phyloP scores from a whole-genome alignment of 2,888 invertebrate genomes.

The Allacma fusca region DNA sequence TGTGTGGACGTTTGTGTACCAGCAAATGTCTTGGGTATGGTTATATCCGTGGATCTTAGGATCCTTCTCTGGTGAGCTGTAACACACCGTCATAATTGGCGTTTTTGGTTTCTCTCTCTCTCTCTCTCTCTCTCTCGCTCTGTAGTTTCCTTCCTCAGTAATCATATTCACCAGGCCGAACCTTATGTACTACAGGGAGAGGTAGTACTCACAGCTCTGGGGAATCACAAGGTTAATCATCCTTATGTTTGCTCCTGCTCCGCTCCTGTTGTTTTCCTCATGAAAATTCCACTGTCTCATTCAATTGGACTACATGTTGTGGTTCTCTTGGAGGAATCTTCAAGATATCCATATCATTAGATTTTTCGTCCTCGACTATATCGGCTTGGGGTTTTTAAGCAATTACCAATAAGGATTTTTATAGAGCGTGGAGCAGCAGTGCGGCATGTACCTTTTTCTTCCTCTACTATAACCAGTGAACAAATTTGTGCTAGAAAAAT shows the following conservation, averaged over 20 bases:
- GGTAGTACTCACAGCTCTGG: not conserved
- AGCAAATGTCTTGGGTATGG: too few species aligned
- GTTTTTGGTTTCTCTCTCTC: too few species aligned
- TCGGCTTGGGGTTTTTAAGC: constrained; percentile 5
- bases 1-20: not conserved
- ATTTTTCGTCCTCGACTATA: not conserved
- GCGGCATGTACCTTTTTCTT: not conserved
- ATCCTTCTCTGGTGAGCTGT: too few species aligned
- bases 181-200: too few species aligned
- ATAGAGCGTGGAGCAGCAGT: not conserved
- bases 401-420: constrained; percentile 8
- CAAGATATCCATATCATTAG: not conserved
- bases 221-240: constrained; percentile 16
- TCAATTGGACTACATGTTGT: not conserved
- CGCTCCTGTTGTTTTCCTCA: not conserved
- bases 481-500: not conserved
- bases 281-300: not conserved
- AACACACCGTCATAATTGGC: too few species aligned
- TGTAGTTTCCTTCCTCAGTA: too few species aligned
- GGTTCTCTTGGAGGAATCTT: not conserved
- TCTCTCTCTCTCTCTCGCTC: too few species aligned
- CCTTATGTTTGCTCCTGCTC: not conserved
- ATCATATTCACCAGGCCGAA: too few species aligned
- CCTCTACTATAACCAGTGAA: not conserved
- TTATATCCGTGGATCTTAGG: too few species aligned